phyloP scores from a whole-genome alignment of 2,888 invertebrate genomes.

The Melanchra persicariae region DNA sequence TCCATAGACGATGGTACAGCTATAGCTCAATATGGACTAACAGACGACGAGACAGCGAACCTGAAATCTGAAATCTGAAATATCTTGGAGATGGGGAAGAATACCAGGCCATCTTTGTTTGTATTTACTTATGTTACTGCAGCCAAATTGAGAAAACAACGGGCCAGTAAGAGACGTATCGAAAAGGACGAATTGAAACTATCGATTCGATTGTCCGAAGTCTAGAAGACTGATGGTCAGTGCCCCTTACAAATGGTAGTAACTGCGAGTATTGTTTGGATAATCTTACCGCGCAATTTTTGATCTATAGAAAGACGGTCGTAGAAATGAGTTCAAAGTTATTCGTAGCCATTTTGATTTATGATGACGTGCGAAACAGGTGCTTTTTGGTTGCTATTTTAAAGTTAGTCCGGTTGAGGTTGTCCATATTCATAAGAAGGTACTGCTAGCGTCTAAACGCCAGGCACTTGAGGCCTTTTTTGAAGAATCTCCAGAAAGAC shows the following conservation, averaged over 20 bases:
- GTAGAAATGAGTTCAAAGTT: neutral
- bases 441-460: too few relatives aligned
- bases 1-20: neutral
- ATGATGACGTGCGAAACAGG: too few relatives aligned
- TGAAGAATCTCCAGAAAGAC: too few relatives aligned
- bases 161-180: neutral
- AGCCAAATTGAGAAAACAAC: conserved; percentile 8
- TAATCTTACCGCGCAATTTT: neutral
- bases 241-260: neutral
- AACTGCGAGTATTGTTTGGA: neutral
- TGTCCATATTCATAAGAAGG: neutral
- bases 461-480: too few relatives aligned
- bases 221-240: conserved; percentile 6
- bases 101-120: neutral
- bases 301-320: neutral
- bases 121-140: neutral
- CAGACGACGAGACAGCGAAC: neutral
- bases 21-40: conserved; percentile 21
- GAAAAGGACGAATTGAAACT: conserved; percentile 1
- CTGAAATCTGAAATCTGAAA: too few relatives aligned
- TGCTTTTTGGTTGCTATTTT: neutral
- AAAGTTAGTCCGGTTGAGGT: too few relatives aligned
- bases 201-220: conserved; percentile 7
- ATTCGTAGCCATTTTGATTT: too few relatives aligned
- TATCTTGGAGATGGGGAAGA: conserved; percentile 12